Evolutionary conservation across 2,797 vertebrate genomes (phyloP), one percentile per base, ranked within the genome.

Genomic region (Ispidina lecontei): DNA sequence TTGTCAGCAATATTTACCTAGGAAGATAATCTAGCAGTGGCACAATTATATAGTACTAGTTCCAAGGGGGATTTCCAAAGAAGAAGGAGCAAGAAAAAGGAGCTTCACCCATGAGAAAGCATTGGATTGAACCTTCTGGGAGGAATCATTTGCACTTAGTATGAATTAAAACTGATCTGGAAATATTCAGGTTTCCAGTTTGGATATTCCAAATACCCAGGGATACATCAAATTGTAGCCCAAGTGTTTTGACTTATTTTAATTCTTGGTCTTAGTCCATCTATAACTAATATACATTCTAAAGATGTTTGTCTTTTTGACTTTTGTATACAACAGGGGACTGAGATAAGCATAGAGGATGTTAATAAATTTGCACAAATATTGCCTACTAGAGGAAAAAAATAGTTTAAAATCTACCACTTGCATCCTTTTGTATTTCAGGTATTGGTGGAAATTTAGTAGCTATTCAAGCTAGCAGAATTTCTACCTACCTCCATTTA

Each of bases 381-480:
- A 47, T 10, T 76, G 9, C 25, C 12, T 67, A 10, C 20, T 58
- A 76, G 20, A 31, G 21, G 19, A 9, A 58, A 70, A 46, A 44
- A 49, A 23, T 4, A 35, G 3, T 28, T 67, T 47, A 72, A 76
- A 46, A 44, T 37, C 23, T 84, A 35, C 25, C 5, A 8, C 46
- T 77, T 25, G 6, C 44, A 68, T 9, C 14, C 14, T 52, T 76
- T 76, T 77, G 6, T 85, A 35, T 97, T 97, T 52, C 97, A 99
- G 99, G 99, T 93, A 99, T 99, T 39, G 99, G 99, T 82, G 99
- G 99, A 43, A 99, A 99, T 96, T 97, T 99, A 89, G 99, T 99
- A 70, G 99, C 99, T 86, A 99, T 99, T 90, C 99, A 99, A 97
- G 98, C 99, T 84, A 99, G 99, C 97, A 98, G 99, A 91, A 98